Evolutionary conservation across 2,888 invertebrate genomes (phyloP).

Genomic region (Lysandra bellargus): DNA sequence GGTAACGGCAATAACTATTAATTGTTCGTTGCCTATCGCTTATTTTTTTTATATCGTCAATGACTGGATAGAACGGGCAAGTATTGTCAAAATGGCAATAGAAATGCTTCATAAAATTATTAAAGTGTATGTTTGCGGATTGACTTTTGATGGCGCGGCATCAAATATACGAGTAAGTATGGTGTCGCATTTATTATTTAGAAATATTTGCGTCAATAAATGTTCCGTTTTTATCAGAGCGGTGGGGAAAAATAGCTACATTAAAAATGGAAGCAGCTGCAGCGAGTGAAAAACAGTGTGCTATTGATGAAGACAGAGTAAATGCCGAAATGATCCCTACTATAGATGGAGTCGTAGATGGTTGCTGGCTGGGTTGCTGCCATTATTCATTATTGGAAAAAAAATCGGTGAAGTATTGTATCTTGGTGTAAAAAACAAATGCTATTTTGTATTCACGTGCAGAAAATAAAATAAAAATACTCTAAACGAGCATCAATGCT

Average conservation of each 20-base stretch:
- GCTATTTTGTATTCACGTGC: background rate
- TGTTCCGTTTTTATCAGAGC: too few relatives aligned
- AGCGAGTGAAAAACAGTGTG: background rate
- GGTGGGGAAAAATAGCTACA: background rate
- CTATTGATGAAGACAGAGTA: background rate
- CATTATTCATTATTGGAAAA: background rate
- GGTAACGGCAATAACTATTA: too few relatives aligned
- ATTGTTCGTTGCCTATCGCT: too few relatives aligned
- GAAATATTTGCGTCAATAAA: too few relatives aligned
- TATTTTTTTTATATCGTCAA: too few relatives aligned
- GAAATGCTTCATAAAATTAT: too few relatives aligned
- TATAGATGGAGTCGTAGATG: constrained; percentile 2
- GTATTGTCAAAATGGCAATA: too few relatives aligned
- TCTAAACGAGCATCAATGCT: constrained; percentile 1
- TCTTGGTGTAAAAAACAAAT: constrained; percentile 13
- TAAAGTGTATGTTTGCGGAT: too few relatives aligned
- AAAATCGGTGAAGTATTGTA: constrained; percentile 6
- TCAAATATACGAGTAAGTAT: too few relatives aligned
- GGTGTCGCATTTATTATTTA: too few relatives aligned
- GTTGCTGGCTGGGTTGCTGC: background rate
- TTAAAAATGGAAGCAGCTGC: background rate
- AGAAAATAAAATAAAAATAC: background rate
- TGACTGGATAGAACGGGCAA: too few relatives aligned
- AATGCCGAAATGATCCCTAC: background rate
- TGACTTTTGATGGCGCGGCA: too few relatives aligned